Percentiles rank a stretch among this genome's conserved stretches.
These are phyloP conservation scores for Drosophila borborema DNA, from an alignment of 2,888 invertebrate species.

Conservation along the genomic window DNA sequence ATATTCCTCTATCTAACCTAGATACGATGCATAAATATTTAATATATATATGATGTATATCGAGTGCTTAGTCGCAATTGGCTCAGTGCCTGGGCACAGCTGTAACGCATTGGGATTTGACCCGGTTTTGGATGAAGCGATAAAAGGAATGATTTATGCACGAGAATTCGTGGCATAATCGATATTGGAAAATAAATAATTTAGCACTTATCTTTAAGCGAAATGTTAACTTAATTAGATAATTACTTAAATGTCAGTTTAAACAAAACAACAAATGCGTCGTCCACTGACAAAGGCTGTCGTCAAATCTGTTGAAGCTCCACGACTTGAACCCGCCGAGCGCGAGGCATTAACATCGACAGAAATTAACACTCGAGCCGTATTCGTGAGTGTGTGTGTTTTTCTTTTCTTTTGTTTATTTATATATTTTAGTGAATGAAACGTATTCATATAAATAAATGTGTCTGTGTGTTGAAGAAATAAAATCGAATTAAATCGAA, in stretches of 20 bases:
- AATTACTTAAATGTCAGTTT: slow-evolving; percentile 76
- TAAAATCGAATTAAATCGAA: slow-evolving; percentile 18
- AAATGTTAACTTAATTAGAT: slow-evolving; percentile 82
- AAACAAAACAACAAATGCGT: slow-evolving; percentile 68
- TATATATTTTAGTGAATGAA: slow-evolving; percentile 57
- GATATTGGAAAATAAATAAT: slow-evolving; percentile 68
- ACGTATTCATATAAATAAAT: slow-evolving; percentile 16
- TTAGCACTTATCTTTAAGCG: slow-evolving; percentile 77
- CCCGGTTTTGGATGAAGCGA: slow-evolving; percentile 2
- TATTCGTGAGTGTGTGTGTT: slow-evolving; percentile 24
- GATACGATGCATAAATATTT: no score
- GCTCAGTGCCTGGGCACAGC: not conserved
- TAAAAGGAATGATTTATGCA: slow-evolving; percentile 18
- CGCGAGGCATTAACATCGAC: slow-evolving; percentile 44
- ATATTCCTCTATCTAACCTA: no score
- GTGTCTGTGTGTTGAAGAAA: slow-evolving; percentile 30
- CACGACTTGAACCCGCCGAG: slow-evolving; percentile 28
- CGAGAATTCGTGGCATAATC: slow-evolving; percentile 16
- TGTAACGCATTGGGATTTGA: not conserved
- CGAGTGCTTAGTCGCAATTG: not conserved
- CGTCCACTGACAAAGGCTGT: slow-evolving; percentile 48
- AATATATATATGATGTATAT: no score
- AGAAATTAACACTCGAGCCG: slow-evolving; percentile 7
- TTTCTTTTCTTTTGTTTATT: not conserved
- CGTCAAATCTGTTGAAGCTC: slow-evolving; percentile 47